Conservation (phyloP, 2,888 invertebrate genomes). For the Hemithea aestivaria region DNA sequence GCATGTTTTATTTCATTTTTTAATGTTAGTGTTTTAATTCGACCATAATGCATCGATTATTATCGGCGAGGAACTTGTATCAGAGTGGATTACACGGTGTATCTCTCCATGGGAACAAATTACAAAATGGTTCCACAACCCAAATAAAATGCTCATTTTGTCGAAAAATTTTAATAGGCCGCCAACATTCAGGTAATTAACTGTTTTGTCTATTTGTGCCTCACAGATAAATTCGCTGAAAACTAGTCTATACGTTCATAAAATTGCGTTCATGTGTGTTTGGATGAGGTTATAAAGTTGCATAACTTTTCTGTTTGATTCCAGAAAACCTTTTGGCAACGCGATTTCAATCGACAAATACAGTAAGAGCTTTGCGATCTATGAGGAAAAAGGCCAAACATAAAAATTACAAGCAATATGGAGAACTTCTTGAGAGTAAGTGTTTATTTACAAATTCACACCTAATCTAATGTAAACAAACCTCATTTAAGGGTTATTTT, state of each 20-base stretch:
- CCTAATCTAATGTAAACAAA: conserved; percentile 29
- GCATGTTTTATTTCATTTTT: conserved; percentile 41
- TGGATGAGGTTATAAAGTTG: conserved; percentile 47
- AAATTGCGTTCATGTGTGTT: background rate
- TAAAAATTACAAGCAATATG: conserved; percentile 78
- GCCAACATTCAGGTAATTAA: conserved; percentile 51
- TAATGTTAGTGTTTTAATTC: conserved; percentile 37
- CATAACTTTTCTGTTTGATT: conserved; percentile 57
- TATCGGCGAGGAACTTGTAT: conserved; percentile 62
- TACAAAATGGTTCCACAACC: conserved; percentile 36
- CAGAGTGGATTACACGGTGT: conserved; percentile 57
- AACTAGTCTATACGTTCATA: no score
- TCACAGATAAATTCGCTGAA: background rate
- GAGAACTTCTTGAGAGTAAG: conserved; percentile 84
- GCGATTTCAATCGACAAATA: conserved; percentile 67
- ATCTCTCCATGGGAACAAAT: conserved; percentile 41
- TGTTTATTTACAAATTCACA: conserved; percentile 22
- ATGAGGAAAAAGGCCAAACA: conserved; percentile 66
- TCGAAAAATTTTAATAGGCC: conserved; percentile 55
- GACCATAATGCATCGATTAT: conserved; percentile 65
- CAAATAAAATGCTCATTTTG: conserved; percentile 71
- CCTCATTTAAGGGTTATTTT: conserved; percentile 27
- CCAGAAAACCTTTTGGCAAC: conserved; percentile 51
- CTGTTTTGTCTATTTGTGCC: background rate
- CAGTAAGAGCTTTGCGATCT: conserved; percentile 55